These are phyloP conservation scores for Cyanoderma ruficeps DNA, from an alignment of 2,113 vertebrate species.

Conservation along the genomic window DNA sequence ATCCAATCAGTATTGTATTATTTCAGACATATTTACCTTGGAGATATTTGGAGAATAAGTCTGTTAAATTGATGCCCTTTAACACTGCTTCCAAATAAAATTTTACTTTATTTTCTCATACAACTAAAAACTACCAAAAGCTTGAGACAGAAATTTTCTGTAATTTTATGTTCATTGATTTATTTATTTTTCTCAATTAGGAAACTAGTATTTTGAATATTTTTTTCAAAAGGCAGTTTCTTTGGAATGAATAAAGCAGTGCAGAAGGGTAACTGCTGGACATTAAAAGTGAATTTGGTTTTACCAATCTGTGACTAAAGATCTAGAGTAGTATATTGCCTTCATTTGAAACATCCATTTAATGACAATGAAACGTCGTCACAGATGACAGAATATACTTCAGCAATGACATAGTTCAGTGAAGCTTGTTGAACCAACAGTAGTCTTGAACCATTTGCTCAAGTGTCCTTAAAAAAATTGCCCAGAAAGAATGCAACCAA, in stretches of 20 bases:
- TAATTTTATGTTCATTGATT: neutral
- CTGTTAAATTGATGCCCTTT: neutral
- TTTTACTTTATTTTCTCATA: neutral
- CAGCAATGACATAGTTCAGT: neutral
- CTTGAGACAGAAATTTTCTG: neutral
- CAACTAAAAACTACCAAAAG: neutral
- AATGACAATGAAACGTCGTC: neutral
- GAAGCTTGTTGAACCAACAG: neutral
- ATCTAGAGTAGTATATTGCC: neutral
- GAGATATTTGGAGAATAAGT: neutral
- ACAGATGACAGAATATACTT: neutral
- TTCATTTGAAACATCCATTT: neutral
- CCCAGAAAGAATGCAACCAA: neutral
- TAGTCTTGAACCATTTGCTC: neutral
- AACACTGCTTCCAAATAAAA: neutral
- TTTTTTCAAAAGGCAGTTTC: neutral
- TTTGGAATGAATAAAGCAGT: neutral
- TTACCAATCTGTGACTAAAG: neutral
- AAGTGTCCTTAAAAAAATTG: neutral
- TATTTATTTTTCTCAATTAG: neutral
- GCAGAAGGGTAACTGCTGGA: neutral
- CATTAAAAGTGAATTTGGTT: neutral
- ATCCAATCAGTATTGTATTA: neutral
- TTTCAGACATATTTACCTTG: neutral
- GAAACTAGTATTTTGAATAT: neutral